Percentiles rank a stretch among this genome's conserved stretches.
Evolutionary conservation across 2,797 vertebrate species (phyloP).

Genomic region (Huso huso): DNA sequence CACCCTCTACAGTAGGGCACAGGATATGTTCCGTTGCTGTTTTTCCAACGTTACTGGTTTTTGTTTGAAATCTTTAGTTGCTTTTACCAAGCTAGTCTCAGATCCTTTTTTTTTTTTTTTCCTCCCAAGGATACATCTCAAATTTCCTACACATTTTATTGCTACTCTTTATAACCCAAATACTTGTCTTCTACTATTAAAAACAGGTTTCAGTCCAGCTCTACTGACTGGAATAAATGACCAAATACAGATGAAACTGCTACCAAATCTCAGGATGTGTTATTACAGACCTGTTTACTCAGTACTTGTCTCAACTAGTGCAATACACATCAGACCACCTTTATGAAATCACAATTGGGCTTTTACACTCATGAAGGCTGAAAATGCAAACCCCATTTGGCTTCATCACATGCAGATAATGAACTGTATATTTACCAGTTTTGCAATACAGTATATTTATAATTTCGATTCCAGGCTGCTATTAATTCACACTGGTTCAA

Average conservation of each 20-base stretch:
- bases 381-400: no score
- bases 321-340: slow-evolving; percentile 41
- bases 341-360: no score
- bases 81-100: slow-evolving; percentile 33
- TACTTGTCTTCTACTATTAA: slow-evolving; percentile 57
- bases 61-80: slow-evolving; percentile 16
- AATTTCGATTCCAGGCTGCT: no score
- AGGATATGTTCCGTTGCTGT: no score
- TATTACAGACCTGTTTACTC: slow-evolving; percentile 29
- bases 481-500: no score
- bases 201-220: slow-evolving; percentile 47
- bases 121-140: slow-evolving; percentile 46
- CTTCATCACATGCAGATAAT: no score
- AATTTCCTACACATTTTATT: slow-evolving; percentile 54
- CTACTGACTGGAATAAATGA: slow-evolving; percentile 44
- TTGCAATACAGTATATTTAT: no score
- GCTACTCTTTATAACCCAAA: slow-evolving; percentile 48
- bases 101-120: slow-evolving; percentile 34
- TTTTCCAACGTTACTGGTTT: neutral
- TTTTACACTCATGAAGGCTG: no score
- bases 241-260: slow-evolving; percentile 43
- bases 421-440: no score
- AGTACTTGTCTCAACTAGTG: slow-evolving; percentile 45
- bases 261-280: slow-evolving; percentile 39
- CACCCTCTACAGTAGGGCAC: no score